Conservation (phyloP, 2,888 invertebrate genomes). For the Petrolisthes manimaculis region DNA sequence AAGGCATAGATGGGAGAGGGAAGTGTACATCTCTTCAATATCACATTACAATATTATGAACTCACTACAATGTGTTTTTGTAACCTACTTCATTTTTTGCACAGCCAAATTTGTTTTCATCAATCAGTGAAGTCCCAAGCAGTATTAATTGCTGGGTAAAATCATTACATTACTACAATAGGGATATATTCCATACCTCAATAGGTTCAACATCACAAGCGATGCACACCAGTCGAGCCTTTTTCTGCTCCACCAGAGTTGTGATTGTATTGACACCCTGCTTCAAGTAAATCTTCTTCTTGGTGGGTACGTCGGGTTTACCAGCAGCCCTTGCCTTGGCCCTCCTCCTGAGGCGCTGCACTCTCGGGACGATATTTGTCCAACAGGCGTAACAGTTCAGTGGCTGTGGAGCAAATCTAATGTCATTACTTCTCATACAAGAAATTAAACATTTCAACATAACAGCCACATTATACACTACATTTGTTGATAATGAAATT, state of each 20-base stretch:
- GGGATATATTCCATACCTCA: constrained; percentile 77
- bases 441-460: background rate
- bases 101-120: too few species aligned
- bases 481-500: background rate
- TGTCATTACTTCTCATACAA: background rate
- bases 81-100: too few species aligned
- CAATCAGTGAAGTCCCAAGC: too few species aligned
- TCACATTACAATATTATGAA: too few species aligned
- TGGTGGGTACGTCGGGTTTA: constrained; percentile 91
- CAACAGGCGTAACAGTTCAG: constrained; percentile 94
- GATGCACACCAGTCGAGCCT: constrained; percentile 97
- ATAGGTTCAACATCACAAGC: constrained; percentile 99
- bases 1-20: too few species aligned
- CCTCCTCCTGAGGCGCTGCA: constrained; percentile 85
- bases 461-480: background rate
- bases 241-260: constrained; percentile 96
- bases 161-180: too few species aligned
- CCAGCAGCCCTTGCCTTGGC: constrained; percentile 89
- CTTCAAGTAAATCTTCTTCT: constrained; percentile 88
- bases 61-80: too few species aligned
- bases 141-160: too few species aligned
- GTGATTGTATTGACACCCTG: constrained; percentile 93
- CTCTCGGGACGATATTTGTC: constrained; percentile 98
- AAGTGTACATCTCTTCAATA: too few species aligned
- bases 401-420: constrained; percentile 77